These are phyloP conservation scores for Oreohelix idahoensis DNA, from an alignment of 1,140 invertebrate genomes.

Conservation along the genomic window DNA sequence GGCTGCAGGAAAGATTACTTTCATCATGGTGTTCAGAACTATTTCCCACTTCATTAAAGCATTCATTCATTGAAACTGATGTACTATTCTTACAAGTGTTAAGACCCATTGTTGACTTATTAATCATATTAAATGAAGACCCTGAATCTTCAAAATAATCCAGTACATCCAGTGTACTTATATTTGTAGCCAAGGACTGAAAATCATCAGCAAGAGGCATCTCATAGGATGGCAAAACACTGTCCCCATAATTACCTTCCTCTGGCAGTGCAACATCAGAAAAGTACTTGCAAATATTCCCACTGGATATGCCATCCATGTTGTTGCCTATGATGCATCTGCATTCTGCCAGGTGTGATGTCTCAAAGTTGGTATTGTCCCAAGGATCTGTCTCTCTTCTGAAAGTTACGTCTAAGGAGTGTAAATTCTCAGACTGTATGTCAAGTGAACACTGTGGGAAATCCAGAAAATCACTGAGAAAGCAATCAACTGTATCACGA, in stretches of 20 bases:
- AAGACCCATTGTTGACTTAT: not conserved
- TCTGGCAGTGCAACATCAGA: not conserved
- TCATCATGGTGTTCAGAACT: not conserved
- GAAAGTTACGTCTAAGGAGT: not conserved
- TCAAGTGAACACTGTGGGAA: not conserved
- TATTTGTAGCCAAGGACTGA: not conserved
- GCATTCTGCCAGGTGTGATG: not conserved
- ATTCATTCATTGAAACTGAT: not conserved
- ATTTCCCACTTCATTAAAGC: not conserved
- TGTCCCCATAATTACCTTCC: not conserved
- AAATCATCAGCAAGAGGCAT: not conserved
- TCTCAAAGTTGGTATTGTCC: not conserved
- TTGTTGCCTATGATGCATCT: not conserved
- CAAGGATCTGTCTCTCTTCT: not conserved
- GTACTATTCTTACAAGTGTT: not conserved
- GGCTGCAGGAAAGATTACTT: not conserved
- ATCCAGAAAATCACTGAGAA: not conserved
- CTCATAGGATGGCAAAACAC: not conserved
- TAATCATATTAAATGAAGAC: not conserved
- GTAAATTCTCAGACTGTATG: not conserved
- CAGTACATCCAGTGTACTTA: not conserved
- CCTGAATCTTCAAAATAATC: not conserved
- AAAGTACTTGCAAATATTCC: not conserved
- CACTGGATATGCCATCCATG: not conserved
- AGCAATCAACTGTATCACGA: not conserved